Percentiles rank a stretch among this genome's conserved stretches.
These are phyloP conservation scores for Dascyllus trimaculatus DNA, from an alignment of 2,113 vertebrate genomes.

Conservation along the genomic window DNA sequence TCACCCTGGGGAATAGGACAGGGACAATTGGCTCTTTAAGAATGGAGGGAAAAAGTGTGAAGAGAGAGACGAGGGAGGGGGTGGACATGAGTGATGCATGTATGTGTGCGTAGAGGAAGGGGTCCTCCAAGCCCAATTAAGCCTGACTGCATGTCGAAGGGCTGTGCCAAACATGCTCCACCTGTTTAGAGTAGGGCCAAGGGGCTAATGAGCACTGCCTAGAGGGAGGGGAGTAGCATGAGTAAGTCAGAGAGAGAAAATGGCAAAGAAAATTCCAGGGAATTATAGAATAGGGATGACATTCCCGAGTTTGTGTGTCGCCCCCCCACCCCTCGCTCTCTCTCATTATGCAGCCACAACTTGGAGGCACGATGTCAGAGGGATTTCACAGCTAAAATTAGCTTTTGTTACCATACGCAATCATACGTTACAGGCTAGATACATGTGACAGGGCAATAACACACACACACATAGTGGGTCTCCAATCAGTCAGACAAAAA, in stretches of 20 bases:
- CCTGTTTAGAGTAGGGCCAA: conserved; percentile 78
- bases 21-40: conserved; percentile 72
- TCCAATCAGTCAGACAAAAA: conserved; percentile 50
- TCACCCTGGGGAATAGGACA: conserved; percentile 66
- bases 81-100: conserved; percentile 47
- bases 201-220: conserved; percentile 83
- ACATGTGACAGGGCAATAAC: conserved; percentile 37
- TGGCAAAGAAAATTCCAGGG: conserved; percentile 60
- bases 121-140: conserved; percentile 84
- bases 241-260: conserved; percentile 20
- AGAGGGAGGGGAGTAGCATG: conserved; percentile 43
- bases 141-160: conserved; percentile 78
- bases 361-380: conserved; percentile 44
- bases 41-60: conserved; percentile 58
- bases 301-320: conserved; percentile 57
- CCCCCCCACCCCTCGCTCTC: background rate
- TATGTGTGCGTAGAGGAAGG: conserved; percentile 51
- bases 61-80: conserved; percentile 29
- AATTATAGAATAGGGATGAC: conserved; percentile 65
- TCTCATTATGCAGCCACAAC: conserved; percentile 56
- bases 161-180: conserved; percentile 84
- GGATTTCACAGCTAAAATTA: conserved; percentile 60
- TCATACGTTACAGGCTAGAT: conserved; percentile 38
- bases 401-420: conserved; percentile 59
- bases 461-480: conserved; percentile 13